Evolutionary conservation across 1,140 invertebrate species (phyloP).

Genomic region (Agrilus planipennis): DNA sequence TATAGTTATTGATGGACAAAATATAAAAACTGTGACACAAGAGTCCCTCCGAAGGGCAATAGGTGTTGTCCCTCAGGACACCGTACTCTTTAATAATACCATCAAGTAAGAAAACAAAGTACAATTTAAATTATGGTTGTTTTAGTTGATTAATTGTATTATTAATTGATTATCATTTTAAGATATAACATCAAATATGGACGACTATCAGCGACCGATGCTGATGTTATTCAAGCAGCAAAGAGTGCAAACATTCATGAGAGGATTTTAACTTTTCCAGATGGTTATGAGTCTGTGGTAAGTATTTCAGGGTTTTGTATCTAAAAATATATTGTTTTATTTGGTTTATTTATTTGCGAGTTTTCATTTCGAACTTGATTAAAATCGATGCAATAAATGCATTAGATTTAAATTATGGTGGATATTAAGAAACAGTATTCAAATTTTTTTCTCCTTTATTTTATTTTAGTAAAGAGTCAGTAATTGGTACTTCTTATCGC

Average conservation of each 20-base stretch:
- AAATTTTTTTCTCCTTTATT: too few species aligned
- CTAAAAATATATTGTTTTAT: too few species aligned
- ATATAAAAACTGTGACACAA: constrained; percentile 73
- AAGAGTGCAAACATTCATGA: constrained; percentile 90
- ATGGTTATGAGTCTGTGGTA: constrained; percentile 74
- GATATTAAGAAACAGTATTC: too few species aligned
- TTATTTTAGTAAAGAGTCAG: too few species aligned
- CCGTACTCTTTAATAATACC: constrained; percentile 91
- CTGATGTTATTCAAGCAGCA: constrained; percentile 80
- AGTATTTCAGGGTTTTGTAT: too few species aligned
- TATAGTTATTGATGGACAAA: constrained; percentile 77
- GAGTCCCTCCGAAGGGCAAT: constrained; percentile 61
- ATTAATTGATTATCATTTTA: too few species aligned
- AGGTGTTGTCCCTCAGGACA: constrained; percentile 95
- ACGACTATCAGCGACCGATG: constrained; percentile 58
- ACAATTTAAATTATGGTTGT: not conserved
- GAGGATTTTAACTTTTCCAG: constrained; percentile 79
- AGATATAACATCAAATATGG: constrained; percentile 96
- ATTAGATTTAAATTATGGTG: too few species aligned
- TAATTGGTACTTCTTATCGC: too few species aligned
- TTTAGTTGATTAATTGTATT: too few species aligned
- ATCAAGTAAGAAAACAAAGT: constrained; percentile 49
- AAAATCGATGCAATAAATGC: too few species aligned
- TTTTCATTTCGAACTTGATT: too few species aligned
- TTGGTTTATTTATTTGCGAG: too few species aligned